phyloP scores from a whole-genome alignment of 1,140 invertebrate species.

The Drosophila tsacasi region DNA sequence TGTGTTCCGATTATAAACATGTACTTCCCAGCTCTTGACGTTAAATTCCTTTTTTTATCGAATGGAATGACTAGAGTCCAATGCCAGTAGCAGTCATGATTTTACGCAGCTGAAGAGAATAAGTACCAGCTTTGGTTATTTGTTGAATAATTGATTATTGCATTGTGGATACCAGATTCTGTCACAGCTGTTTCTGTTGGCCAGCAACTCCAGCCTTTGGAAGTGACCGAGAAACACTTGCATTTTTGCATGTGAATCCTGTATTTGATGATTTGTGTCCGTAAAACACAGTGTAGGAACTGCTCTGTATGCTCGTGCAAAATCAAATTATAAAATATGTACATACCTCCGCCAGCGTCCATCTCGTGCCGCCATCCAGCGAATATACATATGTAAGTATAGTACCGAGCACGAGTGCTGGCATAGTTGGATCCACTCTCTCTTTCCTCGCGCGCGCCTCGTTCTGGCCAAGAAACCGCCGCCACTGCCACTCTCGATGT shows the following conservation, averaged over 20 bases:
- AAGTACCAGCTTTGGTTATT: not conserved
- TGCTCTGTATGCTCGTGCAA: slow-evolving; percentile 6
- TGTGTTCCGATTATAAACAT: not conserved
- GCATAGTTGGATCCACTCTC: slow-evolving; percentile 39
- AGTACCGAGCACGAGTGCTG: slow-evolving; percentile 1
- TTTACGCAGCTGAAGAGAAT: not conserved
- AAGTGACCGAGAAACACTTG: not conserved
- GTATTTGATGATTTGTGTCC: not conserved
- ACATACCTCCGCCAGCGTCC: slow-evolving; percentile 37
- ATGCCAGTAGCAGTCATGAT: not conserved
- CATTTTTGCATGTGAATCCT: not conserved
- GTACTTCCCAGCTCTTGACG: not conserved
- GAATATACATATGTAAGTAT: not conserved
- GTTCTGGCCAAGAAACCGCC: slow-evolving; percentile 39
- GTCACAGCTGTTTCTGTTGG: slow-evolving; percentile 33
- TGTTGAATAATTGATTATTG: not conserved
- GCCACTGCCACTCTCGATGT: slow-evolving; percentile 9
- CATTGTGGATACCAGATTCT: slow-evolving; percentile 1
- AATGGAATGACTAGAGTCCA: not conserved
- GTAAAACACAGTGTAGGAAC: slow-evolving; percentile 7
- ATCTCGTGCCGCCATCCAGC: slow-evolving; percentile 10
- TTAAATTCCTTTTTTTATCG: not conserved
- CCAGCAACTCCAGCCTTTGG: not conserved
- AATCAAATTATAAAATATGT: slow-evolving; percentile 50
- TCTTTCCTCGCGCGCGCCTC: slow-evolving; percentile 5